A percentile compares a stretch with the other conserved stretches of the same genome.
phyloP scores from a whole-genome alignment of 2,888 invertebrate species.

The Epiblema foenella region DNA sequence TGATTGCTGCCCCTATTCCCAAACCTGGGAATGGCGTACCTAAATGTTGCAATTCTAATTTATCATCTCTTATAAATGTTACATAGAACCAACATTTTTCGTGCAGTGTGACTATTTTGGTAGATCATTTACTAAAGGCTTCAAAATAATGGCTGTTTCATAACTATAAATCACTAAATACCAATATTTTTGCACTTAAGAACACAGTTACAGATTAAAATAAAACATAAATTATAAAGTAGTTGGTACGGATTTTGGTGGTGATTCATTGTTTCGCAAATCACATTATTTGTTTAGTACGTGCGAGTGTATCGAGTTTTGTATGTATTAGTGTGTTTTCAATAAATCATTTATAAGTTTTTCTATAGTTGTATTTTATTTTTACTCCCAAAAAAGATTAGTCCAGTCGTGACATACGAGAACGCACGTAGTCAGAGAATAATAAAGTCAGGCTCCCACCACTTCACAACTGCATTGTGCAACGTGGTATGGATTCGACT shows the following conservation, averaged over 20 bases:
- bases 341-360: constrained; percentile 68
- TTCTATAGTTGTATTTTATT: constrained; percentile 22
- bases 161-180: neutral
- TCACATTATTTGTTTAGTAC: constrained; percentile 51
- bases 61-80: neutral
- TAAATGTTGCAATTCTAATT: neutral
- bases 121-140: neutral
- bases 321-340: constrained; percentile 67
- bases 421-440: no score
- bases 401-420: no score
- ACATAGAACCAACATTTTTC: neutral
- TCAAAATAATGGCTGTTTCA: neutral
- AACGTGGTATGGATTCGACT: no score
- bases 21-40: no score
- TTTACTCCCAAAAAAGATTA: neutral
- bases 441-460: no score
- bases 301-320: constrained; percentile 54
- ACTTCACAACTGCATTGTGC: no score
- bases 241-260: constrained; percentile 8
- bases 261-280: constrained; percentile 47
- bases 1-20: no score
- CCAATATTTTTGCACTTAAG: constrained; percentile 6
- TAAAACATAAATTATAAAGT: neutral
- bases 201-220: neutral
- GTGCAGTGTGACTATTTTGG: constrained; percentile 1